Evolutionary conservation across 1,140 invertebrate genomes (phyloP), one percentile per base, ranked within the genome.

Genomic region (Caenorhabditis latens): DNA sequence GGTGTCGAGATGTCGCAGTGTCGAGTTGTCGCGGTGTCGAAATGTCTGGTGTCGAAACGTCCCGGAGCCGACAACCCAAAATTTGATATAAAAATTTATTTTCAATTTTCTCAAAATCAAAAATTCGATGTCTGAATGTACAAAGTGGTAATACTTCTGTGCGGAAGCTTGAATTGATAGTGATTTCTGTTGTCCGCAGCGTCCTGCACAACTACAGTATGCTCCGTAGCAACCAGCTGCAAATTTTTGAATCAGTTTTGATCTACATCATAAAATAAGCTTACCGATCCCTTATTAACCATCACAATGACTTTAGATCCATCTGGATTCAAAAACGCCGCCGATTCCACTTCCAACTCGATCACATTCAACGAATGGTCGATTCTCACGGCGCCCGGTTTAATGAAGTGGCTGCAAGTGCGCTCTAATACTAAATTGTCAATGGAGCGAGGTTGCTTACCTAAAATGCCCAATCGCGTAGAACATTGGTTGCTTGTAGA

Each of bases 401-500:
- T 48, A 46, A 79, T 79, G 71, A 79, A 79, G 21, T 79, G 71
- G 42, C 71, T 79, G 50, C 50, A 53, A 53, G 16, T 53, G 50
- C 50, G 50, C 50, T 53, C 50, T 58, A 58, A 14, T 21, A 7
- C 3, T 4, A 58, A 58, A 58, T 58, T n/a, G 6, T 58, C 14
- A 58, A 32, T 32, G 32, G 32, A 32, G 32, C 32, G 32, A 0
- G 2, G 0, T 32, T 1, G 32, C 32, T 21, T 6, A 87, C 86
- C 86, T 87, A 83, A 87, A 87, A 75, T 87, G 86, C 13, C 55
- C 86, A 42, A 87, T 83, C 0, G 86, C 86, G n/a, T 87, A 84
- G n/a, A 55, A 87, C 86, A 87, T 87, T 19, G 86, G 86, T n/a
- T 87, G 86, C 58, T 87, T 87, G 63, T 87, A 87, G 63, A 61